Evolutionary conservation across 2,888 invertebrate genomes (phyloP).

Genomic region (Cephalotes varians): DNA sequence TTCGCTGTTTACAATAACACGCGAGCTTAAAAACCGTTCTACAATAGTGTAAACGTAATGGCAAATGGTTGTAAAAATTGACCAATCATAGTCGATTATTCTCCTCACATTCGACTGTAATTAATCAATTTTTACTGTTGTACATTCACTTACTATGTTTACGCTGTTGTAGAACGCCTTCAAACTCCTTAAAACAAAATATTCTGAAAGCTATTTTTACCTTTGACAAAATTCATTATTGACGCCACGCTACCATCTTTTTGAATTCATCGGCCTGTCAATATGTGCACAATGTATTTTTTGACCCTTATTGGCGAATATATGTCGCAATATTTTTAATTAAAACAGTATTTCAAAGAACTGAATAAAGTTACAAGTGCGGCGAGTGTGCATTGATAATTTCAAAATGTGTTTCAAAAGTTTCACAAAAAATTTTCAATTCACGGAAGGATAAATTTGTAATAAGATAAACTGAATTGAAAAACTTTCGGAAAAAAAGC

Average conservation of each 20-base stretch:
- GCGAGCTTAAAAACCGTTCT: background rate
- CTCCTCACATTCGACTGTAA: too few relatives aligned
- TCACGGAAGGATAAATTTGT: background rate
- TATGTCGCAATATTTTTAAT: background rate
- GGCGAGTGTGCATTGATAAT: background rate
- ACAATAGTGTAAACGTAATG: too few relatives aligned
- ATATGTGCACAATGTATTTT: background rate
- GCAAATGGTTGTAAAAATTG: too few relatives aligned
- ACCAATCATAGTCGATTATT: too few relatives aligned
- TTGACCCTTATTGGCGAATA: too few relatives aligned
- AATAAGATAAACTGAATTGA: background rate
- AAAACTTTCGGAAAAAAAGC: background rate
- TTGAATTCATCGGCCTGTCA: background rate
- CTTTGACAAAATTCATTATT: background rate
- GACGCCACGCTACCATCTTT: background rate
- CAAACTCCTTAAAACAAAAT: too few relatives aligned
- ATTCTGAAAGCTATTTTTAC: background rate
- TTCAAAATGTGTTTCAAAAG: background rate
- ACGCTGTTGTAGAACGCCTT: too few relatives aligned
- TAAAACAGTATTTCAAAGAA: background rate
- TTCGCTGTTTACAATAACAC: slow-evolving; percentile 4
- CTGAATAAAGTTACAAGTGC: background rate
- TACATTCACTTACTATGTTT: too few relatives aligned
- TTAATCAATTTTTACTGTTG: too few relatives aligned
- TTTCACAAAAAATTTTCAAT: background rate